These are phyloP conservation scores for Saturnia japonica DNA, from an alignment of 2,888 invertebrate species.

Conservation along the genomic window DNA sequence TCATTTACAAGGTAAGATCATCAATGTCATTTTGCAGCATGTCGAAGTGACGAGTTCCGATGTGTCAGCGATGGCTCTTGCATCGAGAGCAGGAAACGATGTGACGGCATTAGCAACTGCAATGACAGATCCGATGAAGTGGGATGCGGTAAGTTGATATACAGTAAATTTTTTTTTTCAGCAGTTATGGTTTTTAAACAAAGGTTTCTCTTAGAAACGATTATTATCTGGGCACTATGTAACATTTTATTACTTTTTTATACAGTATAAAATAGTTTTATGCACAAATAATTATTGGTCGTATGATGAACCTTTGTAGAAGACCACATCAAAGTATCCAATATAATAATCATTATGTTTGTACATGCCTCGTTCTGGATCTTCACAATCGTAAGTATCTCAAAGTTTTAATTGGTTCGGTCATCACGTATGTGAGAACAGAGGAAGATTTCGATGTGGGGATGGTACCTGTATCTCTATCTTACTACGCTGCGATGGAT, in stretches of 20 bases:
- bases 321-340: neutral
- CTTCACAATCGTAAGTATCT: constrained; percentile 63
- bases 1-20: neutral
- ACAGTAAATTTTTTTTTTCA: neutral
- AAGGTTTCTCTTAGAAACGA: neutral
- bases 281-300: neutral
- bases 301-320: neutral
- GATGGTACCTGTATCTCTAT: constrained; percentile 89
- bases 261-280: neutral
- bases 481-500: constrained; percentile 87
- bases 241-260: neutral
- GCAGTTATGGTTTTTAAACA: neutral
- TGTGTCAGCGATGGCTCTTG: constrained; percentile 84
- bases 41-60: constrained; percentile 77
- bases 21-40: constrained; percentile 43
- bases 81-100: constrained; percentile 78
- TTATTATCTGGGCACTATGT: neutral
- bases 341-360: neutral
- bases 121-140: constrained; percentile 84
- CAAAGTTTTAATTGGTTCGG: constrained; percentile 56
- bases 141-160: constrained; percentile 67
- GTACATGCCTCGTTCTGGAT: constrained; percentile 27
- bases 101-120: constrained; percentile 81
- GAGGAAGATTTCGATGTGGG: constrained; percentile 86
- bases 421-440: constrained; percentile 64